Percentiles rank a stretch among this genome's conserved stretches.
Evolutionary conservation across 2,888 invertebrate genomes (phyloP).

Genomic region (Norana najaformis): DNA sequence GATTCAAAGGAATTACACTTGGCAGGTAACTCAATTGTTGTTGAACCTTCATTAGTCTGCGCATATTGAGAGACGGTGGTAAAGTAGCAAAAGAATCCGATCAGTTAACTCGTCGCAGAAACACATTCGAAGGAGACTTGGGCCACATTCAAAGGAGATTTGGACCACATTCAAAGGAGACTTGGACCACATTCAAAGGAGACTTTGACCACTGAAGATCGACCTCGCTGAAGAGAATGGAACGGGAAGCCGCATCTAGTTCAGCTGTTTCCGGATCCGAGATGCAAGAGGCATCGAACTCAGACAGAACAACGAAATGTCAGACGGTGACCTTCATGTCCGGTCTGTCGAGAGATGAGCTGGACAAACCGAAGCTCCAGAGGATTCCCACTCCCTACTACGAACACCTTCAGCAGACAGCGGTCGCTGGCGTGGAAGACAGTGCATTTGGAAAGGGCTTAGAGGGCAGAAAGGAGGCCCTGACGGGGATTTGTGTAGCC

Average conservation of each 20-base stretch:
- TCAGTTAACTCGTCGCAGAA: no score
- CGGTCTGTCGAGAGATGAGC: neutral
- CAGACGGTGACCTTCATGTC: conserved; percentile 8
- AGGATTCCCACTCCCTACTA: conserved; percentile 31
- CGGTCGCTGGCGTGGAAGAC: neutral
- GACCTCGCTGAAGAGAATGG: neutral
- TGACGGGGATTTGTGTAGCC: neutral
- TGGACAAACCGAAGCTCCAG: conserved; percentile 28
- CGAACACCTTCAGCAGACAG: conserved; percentile 17
- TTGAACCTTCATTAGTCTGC: neutral
- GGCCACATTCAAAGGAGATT: neutral
- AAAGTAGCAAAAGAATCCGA: neutral
- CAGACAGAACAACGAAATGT: neutral
- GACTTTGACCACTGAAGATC: neutral
- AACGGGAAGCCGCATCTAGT: neutral
- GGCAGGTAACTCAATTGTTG: neutral
- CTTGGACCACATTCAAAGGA: neutral
- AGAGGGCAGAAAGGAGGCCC: neutral
- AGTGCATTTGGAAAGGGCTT: neutral
- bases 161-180: no score
- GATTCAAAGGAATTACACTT: neutral
- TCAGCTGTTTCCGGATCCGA: neutral
- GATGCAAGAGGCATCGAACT: neutral
- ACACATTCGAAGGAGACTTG: no score
- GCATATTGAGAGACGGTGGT: neutral